Conservation (phyloP, 2,113 vertebrate genomes). For the Chlamydotis undulata region DNA sequence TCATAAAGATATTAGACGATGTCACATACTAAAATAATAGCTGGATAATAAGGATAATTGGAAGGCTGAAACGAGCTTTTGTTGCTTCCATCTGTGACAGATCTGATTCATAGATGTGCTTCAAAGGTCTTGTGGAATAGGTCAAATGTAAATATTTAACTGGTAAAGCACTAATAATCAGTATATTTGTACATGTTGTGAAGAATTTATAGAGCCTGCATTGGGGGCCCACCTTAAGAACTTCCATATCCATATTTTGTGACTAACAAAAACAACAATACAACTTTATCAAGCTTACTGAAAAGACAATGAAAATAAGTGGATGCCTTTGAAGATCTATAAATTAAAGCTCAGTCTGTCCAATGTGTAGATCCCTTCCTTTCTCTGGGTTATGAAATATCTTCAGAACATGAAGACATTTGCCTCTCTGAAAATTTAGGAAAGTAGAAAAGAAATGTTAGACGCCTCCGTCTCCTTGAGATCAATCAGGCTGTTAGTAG, state of each 20-base stretch:
- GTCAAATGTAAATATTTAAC: background rate
- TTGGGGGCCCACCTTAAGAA: background rate
- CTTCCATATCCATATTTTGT: background rate
- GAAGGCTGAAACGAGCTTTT: background rate
- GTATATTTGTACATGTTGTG: background rate
- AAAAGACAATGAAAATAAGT: background rate
- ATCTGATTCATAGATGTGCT: background rate
- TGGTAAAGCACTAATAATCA: background rate
- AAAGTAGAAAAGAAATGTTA: background rate
- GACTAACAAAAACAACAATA: background rate
- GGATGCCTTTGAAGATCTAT: background rate
- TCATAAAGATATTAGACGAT: background rate
- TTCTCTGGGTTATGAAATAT: background rate
- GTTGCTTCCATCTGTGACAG: background rate
- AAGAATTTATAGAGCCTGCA: background rate
- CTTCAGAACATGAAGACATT: background rate
- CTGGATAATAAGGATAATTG: background rate
- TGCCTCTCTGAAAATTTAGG: background rate
- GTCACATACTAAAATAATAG: background rate
- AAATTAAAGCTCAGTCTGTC: background rate
- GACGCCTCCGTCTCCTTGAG: background rate
- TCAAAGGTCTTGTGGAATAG: background rate
- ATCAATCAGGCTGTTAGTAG: background rate
- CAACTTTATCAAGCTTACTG: background rate
- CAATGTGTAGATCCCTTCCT: rapidly evolving